phyloP scores from a whole-genome alignment of 2,888 invertebrate species.

The Sesia bembeciformis region DNA sequence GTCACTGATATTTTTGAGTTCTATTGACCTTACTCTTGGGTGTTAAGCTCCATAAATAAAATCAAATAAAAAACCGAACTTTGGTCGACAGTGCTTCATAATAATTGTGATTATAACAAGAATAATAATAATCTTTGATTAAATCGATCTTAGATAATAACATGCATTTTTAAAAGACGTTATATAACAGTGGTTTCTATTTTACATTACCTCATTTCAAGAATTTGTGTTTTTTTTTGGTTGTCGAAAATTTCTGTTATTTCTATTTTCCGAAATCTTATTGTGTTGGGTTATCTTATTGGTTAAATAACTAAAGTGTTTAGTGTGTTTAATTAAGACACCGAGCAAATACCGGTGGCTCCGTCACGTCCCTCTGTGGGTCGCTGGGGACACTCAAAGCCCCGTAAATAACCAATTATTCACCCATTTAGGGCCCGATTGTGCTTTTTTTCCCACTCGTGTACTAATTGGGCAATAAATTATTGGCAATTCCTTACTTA shows the following conservation, averaged over 20 bases:
- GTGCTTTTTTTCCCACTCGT: constrained; percentile 31
- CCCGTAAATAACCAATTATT: constrained; percentile 52
- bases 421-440: constrained; percentile 32
- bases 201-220: not conserved
- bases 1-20: too few species aligned
- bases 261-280: not conserved
- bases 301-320: too few species aligned
- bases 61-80: too few species aligned
- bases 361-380: constrained; percentile 1
- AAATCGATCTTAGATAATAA: too few species aligned
- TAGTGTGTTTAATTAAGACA: constrained; percentile 5
- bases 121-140: too few species aligned
- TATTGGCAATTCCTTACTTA: constrained; percentile 35
- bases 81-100: too few species aligned
- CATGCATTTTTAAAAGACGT: too few species aligned
- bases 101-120: too few species aligned
- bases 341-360: constrained; percentile 1
- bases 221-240: not conserved
- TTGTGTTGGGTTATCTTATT: not conserved
- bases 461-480: constrained; percentile 51
- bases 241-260: not conserved
- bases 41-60: too few species aligned
- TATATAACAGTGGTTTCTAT: too few species aligned
- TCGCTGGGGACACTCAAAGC: constrained; percentile 4
- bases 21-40: too few species aligned